Percentiles rank a stretch among this genome's conserved stretches.
Evolutionary conservation across 2,888 invertebrate genomes (phyloP).

Genomic region (Drosophila borborema): DNA sequence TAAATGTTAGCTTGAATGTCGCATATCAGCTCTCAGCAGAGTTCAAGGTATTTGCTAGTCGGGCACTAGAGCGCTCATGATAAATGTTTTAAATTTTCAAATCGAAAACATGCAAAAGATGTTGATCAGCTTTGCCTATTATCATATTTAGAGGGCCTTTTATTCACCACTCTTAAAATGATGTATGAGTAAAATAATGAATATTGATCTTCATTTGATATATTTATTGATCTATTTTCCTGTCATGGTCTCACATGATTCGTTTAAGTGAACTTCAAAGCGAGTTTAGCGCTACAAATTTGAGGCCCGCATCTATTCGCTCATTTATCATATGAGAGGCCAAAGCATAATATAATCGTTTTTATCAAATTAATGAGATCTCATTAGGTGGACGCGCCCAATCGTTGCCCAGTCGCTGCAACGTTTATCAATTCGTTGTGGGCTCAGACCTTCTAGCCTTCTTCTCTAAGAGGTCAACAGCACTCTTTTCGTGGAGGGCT

Average conservation of each 20-base stretch:
- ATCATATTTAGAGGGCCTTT: neutral
- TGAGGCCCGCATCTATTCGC: slow-evolving; percentile 40
- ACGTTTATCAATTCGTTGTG: slow-evolving; percentile 33
- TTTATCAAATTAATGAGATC: slow-evolving; percentile 66
- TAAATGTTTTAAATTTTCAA: slow-evolving; percentile 1
- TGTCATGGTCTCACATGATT: slow-evolving; percentile 21
- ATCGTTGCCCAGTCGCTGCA: slow-evolving; percentile 32
- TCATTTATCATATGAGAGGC: slow-evolving; percentile 49
- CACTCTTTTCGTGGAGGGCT: slow-evolving; percentile 7
- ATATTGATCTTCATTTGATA: slow-evolving; percentile 42
- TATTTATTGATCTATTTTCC: neutral
- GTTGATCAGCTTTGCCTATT: slow-evolving; percentile 8
- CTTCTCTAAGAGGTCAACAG: slow-evolving; percentile 16
- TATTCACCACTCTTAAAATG: neutral
- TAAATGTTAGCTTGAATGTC: too few species aligned
- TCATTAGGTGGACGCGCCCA: slow-evolving; percentile 58
- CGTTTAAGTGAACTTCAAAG: slow-evolving; percentile 26
- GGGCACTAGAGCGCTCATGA: neutral
- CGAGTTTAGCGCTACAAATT: slow-evolving; percentile 9
- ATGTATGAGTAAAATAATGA: slow-evolving; percentile 11
- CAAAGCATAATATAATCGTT: slow-evolving; percentile 46
- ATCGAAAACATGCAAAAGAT: neutral
- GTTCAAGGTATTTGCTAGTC: neutral
- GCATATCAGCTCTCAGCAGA: too few species aligned
- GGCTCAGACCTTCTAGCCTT: neutral